Percentiles rank a stretch among this genome's conserved stretches.
These are phyloP conservation scores for Poeciliopsis turrubarensis DNA, from an alignment of 2,113 vertebrate species.

Conservation along the genomic window DNA sequence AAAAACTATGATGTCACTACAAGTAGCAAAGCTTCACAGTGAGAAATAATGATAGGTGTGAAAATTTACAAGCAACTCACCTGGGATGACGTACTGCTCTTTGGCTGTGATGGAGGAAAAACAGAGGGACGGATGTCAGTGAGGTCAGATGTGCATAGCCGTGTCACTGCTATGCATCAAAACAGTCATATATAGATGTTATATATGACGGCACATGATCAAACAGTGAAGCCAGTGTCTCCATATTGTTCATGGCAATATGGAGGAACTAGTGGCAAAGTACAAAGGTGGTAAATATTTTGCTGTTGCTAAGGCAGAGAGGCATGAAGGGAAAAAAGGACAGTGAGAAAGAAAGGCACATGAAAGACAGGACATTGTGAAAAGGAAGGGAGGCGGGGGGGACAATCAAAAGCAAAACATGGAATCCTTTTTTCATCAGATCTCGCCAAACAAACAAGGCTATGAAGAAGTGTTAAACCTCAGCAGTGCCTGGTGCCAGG, in stretches of 20 bases:
- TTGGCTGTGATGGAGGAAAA: slow-evolving; percentile 84
- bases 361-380: slow-evolving; percentile 17
- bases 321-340: slow-evolving; percentile 39
- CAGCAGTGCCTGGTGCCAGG: slow-evolving; percentile 53
- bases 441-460: slow-evolving; percentile 58
- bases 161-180: slow-evolving; percentile 63
- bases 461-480: slow-evolving; percentile 68
- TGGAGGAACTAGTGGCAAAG: slow-evolving; percentile 23
- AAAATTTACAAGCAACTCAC: slow-evolving; percentile 76
- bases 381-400: background rate
- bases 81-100: slow-evolving; percentile 86
- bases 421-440: slow-evolving; percentile 35
- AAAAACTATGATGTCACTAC: slow-evolving; percentile 6
- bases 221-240: slow-evolving; percentile 56
- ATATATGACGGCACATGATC: slow-evolving; percentile 70
- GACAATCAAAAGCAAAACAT: slow-evolving; percentile 37
- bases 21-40: slow-evolving; percentile 22
- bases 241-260: slow-evolving; percentile 48
- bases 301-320: slow-evolving; percentile 57
- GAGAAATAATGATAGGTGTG: slow-evolving; percentile 45
- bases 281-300: slow-evolving; percentile 57
- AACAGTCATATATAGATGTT: slow-evolving; percentile 75
- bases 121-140: slow-evolving; percentile 79
- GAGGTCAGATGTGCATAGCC: slow-evolving; percentile 66
- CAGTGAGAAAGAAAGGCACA: slow-evolving; percentile 16